Conservation (phyloP, 2,888 invertebrate genomes). For the Crossocerus cetratus region DNA sequence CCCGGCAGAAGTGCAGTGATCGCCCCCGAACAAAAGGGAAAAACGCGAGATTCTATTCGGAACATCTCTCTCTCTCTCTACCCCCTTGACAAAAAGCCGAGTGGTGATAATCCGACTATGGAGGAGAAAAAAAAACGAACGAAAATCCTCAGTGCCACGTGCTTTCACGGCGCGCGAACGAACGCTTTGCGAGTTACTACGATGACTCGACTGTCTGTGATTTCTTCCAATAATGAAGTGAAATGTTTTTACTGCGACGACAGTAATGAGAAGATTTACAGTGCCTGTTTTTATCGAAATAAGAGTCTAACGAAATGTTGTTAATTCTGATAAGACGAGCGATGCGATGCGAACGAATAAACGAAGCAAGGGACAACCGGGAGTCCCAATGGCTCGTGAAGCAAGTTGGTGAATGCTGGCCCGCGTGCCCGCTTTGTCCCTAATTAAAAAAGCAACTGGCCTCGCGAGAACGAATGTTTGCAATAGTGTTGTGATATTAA, state of each 20-base stretch:
- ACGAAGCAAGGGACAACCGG: constrained; percentile 5
- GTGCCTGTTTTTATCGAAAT: constrained; percentile 51
- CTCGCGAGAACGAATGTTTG: constrained; percentile 26
- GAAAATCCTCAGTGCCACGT: constrained; percentile 45
- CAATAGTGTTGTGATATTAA: constrained; percentile 52
- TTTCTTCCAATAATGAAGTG: constrained; percentile 33
- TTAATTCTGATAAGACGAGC: constrained; percentile 9
- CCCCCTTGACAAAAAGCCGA: background rate
- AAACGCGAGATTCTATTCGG: constrained; percentile 6
- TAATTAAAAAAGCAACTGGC: constrained; percentile 31
- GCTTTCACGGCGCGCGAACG: constrained; percentile 37
- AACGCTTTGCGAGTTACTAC: too few species aligned
- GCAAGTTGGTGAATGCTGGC: constrained; percentile 10
- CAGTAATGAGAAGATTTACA: constrained; percentile 38
- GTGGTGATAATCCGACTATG: background rate
- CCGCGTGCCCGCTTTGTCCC: constrained; percentile 39
- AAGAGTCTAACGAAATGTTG: constrained; percentile 20
- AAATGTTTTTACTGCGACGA: background rate
- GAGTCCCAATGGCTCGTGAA: constrained; percentile 15
- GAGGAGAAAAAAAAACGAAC: constrained; percentile 9
- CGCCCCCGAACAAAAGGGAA: background rate
- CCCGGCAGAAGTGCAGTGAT: constrained; percentile 4
- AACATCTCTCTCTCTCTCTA: constrained; percentile 3
- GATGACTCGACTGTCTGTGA: constrained; percentile 47
- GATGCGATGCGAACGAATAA: background rate